Percentiles rank a stretch among this genome's conserved stretches.
Evolutionary conservation across 2,797 vertebrate species (phyloP).

Genomic region (Morelia viridis): DNA sequence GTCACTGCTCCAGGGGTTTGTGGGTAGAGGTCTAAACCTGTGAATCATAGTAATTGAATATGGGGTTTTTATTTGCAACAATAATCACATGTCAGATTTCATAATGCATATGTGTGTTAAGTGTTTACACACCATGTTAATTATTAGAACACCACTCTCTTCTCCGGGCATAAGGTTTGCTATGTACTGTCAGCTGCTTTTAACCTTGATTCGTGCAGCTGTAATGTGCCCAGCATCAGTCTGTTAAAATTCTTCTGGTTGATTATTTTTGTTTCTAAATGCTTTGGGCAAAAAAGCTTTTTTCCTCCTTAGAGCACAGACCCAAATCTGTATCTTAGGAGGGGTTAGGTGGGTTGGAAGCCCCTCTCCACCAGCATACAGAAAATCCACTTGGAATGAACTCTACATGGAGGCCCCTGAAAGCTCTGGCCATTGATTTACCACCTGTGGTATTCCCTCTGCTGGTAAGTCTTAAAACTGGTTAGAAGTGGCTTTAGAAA

Average conservation of each 20-base stretch:
- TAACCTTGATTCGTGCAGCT: slow-evolving; percentile 21
- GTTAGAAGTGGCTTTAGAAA: neutral
- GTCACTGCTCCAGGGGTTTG: slow-evolving; percentile 49
- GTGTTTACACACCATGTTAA: slow-evolving; percentile 49
- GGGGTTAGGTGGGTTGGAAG: neutral
- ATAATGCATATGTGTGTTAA: slow-evolving; percentile 47
- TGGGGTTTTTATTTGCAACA: slow-evolving; percentile 15
- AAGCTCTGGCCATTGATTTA: neutral
- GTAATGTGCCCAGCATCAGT: neutral
- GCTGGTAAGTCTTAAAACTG: neutral
- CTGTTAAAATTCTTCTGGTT: neutral
- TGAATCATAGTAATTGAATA: slow-evolving; percentile 42
- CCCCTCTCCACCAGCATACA: neutral
- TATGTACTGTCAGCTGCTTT: slow-evolving; percentile 17
- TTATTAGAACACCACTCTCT: slow-evolving; percentile 38
- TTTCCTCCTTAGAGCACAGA: neutral
- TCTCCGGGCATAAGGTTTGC: slow-evolving; percentile 6
- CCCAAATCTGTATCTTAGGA: neutral
- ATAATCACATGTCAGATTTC: slow-evolving; percentile 23
- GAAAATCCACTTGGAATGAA: neutral
- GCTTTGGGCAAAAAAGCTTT: neutral
- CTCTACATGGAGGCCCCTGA: no score
- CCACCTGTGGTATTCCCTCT: neutral
- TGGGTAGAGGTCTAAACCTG: slow-evolving; percentile 52
- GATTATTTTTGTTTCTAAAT: neutral